Evolutionary conservation across 1,140 invertebrate genomes (phyloP), one percentile per base, ranked within the genome.

Genomic region (Saccostrea glomerata): DNA sequence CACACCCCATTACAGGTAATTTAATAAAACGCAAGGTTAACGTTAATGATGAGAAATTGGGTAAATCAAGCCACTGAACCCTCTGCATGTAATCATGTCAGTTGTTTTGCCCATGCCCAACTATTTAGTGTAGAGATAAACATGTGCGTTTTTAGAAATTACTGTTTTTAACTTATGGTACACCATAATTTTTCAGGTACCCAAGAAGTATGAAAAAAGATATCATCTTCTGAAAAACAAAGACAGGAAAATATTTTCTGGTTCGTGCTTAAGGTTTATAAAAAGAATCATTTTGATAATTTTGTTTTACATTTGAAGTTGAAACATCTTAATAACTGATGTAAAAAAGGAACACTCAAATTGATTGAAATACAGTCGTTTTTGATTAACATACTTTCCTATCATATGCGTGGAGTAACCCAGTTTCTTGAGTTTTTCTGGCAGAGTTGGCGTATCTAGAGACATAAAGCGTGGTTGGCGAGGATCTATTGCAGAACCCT

Each of bases 331-430:
- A 47, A 47, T 47, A 47, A 47, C 47, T 47, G 47, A 47, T 47
- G 47, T 36, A 36, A 36, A 36, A 36, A 36, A 36, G 30, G 30
- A 36, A 36, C 30, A 36, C 2, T 36, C 30, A n/a, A 36, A 36
- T 36, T 36, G 30, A 36, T 36, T 9, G 47, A 47, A 47, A 47
- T 47, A 3, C 47, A 47, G 47, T 47, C 47, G 47, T 47, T 47
- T 47, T 47, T 47, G 47, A 47, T 47, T 47, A n/a, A 91, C 92
- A 87, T 91, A 93, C 91, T 99, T 99, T 30, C 98, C 98, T 25
- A 98, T 96, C 82, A 97, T 96, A 94, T 98, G 97, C 0, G 97
- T 98, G 11, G 95, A 95, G 94, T 98, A 99, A 0, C 98, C 98
- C 0, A 96, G 93, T 23, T 96, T 95, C 93, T 96, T 96, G 58